Base-by-base conservation (phyloP, 2,888 invertebrate species). In the Cryptocephalus moraei region DNA sequence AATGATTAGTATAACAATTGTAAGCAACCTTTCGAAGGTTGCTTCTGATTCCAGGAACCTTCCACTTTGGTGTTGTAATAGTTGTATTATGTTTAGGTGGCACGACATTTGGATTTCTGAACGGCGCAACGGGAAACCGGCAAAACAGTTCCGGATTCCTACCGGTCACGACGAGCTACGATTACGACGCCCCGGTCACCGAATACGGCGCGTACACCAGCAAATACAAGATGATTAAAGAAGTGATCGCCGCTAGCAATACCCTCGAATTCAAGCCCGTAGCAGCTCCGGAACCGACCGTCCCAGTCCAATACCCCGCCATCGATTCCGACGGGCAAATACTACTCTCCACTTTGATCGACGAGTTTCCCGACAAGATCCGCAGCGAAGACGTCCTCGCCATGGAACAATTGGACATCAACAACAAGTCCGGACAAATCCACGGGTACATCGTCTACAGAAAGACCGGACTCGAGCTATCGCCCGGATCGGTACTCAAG, bases 131-230 rank as follows among this genome's bases (percentile, higher is more conserved):
- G 4, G 36, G 36, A 36, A 6, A 4, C 12, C 4, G 6, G 3
- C n/a, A n/a, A 4, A 2, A 2, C 36, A 6, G 12, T 61, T 51
- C 66, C 70, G n/a, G 67, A 64, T 53, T 46, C n/a, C 41, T 50
- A 42, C 43, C 52, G 32, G 49, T 47, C 38, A 66, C 68, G 13
- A 70, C 68, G 3, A 71, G 69, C 46, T 71, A 71, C 46, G 62
- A 62, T 67, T 95, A 92, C 63, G 91, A 93, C 66, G 86, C 92
- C 1, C 92, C 93, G 0, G 71, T 95, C 55, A 78, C 76, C 10
- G 94, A 95, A 70, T 84, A 88, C 45, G 94, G 94, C 1, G 91
- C 93, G 71, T 83, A 86, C 1, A 91, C 91, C 0, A 73, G 76
- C 0, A 94, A 94, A 71, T 70, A 77, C 52, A 44, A 58, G 51